phyloP scores from a whole-genome alignment of 2,888 invertebrate species.

The Dichetophora obliterata region DNA sequence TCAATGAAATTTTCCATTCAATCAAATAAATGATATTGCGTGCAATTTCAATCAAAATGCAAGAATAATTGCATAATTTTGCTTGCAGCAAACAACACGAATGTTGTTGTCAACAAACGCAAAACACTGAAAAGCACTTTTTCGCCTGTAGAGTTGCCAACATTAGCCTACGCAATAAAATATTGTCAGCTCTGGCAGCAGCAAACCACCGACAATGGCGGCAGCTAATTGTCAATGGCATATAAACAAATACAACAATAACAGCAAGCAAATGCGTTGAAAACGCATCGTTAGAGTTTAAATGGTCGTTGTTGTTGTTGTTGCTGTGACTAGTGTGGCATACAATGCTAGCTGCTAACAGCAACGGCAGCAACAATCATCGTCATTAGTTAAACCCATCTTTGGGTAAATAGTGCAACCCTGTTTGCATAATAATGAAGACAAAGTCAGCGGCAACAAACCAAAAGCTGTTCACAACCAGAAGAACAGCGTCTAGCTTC shows the following conservation, averaged over 20 bases:
- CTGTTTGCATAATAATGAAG: constrained; percentile 70
- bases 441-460: constrained; percentile 45
- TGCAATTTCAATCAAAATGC: constrained; percentile 16
- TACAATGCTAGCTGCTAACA: neutral
- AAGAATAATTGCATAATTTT: constrained; percentile 13
- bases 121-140: neutral
- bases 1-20: neutral
- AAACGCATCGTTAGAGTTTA: constrained; percentile 1
- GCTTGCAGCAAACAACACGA: neutral
- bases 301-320: constrained; percentile 25
- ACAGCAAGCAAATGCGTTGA: neutral
- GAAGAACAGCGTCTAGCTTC: constrained; percentile 21
- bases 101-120: neutral
- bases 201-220: neutral
- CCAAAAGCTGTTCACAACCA: constrained; percentile 2
- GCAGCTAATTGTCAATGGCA: constrained; percentile 59
- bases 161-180: neutral
- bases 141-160: neutral
- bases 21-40: constrained; percentile 14
- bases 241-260: constrained; percentile 52
- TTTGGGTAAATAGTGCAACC: constrained; percentile 70
- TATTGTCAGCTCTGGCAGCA: neutral
- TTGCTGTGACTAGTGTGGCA: neutral
- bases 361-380: constrained; percentile 54
- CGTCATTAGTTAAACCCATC: constrained; percentile 67